phyloP scores from a whole-genome alignment of 1,140 invertebrate species.

The Micrasema longulum region DNA sequence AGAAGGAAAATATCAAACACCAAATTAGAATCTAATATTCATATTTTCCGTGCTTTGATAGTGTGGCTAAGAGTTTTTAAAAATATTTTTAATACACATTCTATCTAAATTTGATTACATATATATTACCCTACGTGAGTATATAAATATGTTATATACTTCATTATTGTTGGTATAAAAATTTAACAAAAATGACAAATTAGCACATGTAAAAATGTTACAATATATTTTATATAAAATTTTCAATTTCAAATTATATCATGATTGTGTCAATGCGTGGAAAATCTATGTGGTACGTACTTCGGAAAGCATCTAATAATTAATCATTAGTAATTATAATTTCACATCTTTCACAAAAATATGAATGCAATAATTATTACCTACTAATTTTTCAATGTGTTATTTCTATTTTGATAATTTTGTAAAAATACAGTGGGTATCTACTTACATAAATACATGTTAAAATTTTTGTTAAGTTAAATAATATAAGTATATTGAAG shows the following conservation, averaged over 20 bases:
- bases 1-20: too few species aligned
- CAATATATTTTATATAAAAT: neutral
- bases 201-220: neutral
- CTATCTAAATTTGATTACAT: constrained; percentile 23
- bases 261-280: neutral
- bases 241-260: neutral
- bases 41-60: constrained; percentile 23
- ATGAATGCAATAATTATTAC: too few species aligned
- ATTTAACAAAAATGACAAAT: neutral
- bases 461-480: neutral
- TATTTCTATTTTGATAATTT: too few species aligned
- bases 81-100: constrained; percentile 10
- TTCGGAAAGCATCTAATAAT: too few species aligned
- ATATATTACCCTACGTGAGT: neutral
- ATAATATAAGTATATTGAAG: constrained; percentile 1
- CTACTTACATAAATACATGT: neutral
- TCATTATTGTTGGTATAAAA: neutral
- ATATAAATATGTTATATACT: constrained; percentile 1
- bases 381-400: too few species aligned
- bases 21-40: too few species aligned
- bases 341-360: too few species aligned
- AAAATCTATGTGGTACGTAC: neutral
- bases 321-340: too few species aligned
- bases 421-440: too few species aligned
- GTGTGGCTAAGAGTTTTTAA: constrained; percentile 20